These are phyloP conservation scores for Prosapia bicincta DNA, from an alignment of 2,888 invertebrate genomes.

Conservation along the genomic window DNA sequence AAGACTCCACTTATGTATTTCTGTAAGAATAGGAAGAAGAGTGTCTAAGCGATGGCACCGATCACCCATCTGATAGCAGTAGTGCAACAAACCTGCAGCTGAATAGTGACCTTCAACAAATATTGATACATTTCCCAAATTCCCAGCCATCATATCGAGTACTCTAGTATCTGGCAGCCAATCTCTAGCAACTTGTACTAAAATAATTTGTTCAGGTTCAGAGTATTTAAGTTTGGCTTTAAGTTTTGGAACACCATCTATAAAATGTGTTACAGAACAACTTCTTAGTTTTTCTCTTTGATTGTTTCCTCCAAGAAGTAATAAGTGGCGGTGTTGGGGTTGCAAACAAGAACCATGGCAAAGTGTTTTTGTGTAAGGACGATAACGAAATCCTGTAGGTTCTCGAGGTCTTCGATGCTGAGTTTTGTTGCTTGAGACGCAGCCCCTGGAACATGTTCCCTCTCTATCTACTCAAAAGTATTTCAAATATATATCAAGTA, in stretches of 20 bases:
- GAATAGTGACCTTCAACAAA: constrained; percentile 32
- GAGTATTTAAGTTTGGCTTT: constrained; percentile 14
- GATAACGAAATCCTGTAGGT: constrained; percentile 26
- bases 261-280: constrained; percentile 25
- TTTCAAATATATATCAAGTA: not conserved
- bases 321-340: constrained; percentile 22
- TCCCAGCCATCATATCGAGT: constrained; percentile 35
- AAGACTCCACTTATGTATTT: constrained; percentile 33
- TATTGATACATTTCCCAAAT: constrained; percentile 38
- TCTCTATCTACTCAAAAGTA: constrained; percentile 1
- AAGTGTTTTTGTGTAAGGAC: constrained; percentile 22
- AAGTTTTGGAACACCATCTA: constrained; percentile 24
- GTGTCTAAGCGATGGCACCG: constrained; percentile 36
- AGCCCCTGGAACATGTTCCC: constrained; percentile 9
- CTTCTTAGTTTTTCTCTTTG: constrained; percentile 26
- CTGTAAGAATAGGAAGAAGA: constrained; percentile 36
- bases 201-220: constrained; percentile 19
- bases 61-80: constrained; percentile 33
- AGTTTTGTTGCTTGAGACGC: not conserved
- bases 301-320: constrained; percentile 18
- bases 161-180: constrained; percentile 32
- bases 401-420: constrained; percentile 21
- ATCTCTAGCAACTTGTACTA: constrained; percentile 25
- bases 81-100: constrained; percentile 23
- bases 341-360: constrained; percentile 22